Evolutionary conservation across 2,113 vertebrate species (phyloP), one percentile per base, ranked within the genome.

Genomic region (Pygoscelis antarcticus): DNA sequence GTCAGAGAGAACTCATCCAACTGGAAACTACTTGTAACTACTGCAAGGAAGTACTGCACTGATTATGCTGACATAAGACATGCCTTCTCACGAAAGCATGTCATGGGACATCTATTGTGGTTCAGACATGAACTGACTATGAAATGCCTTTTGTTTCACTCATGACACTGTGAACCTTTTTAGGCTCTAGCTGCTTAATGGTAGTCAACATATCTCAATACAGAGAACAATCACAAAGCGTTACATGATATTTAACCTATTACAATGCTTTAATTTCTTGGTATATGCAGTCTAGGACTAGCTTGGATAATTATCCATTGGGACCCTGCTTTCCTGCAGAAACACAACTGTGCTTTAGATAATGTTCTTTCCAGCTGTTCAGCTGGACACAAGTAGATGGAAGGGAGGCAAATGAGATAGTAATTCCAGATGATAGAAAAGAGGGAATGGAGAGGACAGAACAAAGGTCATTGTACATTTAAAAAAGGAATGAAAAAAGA

Each of bases 291-390:
- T 34, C 44, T 76, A 94, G 81, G 82, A 87, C 85, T 77, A 92
- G 89, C 62, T 68, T 47, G 55, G 62, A 69, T 75, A 92, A 93
- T 83, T 84, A 95, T 83, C 95, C 96, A 94, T 9, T 79, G 93
- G 91, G 96, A 97, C 82, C 61, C 47, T 79, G 62, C 72, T 86
- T 91, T 95, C 83, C 83, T 94, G 77, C 76, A 94, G 85, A 91
- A 97, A 91, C 80, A 93, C 80, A 96, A 96, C 91, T 94, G 62
- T 78, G 85, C 70, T 87, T 72, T 93, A 71, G 80, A 89, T 96
- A 97, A 98, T 97, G 92, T 60, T 86, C 86, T 96, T 98, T 95
- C 95, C 96, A 97, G 95, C 91, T 97, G 97, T 92, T 94, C 95
- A 95, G 89, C 95, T 96, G 95, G 95, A 93, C 85, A 91, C 2